Evolutionary conservation across 2,113 vertebrate species (phyloP).

Genomic region (Apodemus sylvaticus): DNA sequence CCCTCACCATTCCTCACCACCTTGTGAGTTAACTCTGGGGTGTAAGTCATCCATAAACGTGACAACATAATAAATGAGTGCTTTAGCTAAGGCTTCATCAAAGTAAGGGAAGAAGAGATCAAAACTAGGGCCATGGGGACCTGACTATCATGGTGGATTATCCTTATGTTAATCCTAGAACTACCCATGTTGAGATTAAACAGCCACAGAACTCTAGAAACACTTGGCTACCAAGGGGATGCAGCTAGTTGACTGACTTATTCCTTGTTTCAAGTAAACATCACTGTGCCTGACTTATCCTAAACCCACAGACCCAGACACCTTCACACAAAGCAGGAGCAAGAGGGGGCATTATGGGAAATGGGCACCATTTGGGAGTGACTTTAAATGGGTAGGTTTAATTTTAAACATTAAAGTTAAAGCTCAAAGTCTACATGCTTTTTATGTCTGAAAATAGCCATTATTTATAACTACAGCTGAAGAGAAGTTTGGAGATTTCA

Average conservation of each 20-base stretch:
- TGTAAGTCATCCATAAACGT: constrained; percentile 35
- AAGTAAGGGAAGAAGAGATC: background rate
- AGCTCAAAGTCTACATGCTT: constrained; percentile 4
- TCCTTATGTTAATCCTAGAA: constrained; percentile 76
- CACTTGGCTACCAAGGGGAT: background rate
- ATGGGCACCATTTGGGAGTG: background rate
- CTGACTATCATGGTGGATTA: constrained; percentile 75
- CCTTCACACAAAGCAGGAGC: background rate
- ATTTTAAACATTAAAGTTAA: background rate
- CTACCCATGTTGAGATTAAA: constrained; percentile 70
- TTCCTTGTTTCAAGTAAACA: background rate
- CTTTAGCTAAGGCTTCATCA: constrained; percentile 71
- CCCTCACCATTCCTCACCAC: background rate
- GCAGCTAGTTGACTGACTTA: background rate
- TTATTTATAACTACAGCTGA: constrained; percentile 66
- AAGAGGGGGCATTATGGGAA: background rate
- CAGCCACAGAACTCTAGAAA: constrained; percentile 64
- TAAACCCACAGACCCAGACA: background rate
- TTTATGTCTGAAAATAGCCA: constrained; percentile 70
- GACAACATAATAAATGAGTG: constrained; percentile 54
- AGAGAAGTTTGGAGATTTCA: constrained; percentile 61
- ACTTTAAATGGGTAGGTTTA: background rate
- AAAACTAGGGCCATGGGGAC: constrained; percentile 25
- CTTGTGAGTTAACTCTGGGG: background rate
- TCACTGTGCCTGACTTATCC: background rate